Percentiles rank a stretch among this genome's conserved stretches.
These are phyloP conservation scores for Oscheius sp. DNA, from an alignment of 2,888 invertebrate genomes.

Conservation along the genomic window DNA sequence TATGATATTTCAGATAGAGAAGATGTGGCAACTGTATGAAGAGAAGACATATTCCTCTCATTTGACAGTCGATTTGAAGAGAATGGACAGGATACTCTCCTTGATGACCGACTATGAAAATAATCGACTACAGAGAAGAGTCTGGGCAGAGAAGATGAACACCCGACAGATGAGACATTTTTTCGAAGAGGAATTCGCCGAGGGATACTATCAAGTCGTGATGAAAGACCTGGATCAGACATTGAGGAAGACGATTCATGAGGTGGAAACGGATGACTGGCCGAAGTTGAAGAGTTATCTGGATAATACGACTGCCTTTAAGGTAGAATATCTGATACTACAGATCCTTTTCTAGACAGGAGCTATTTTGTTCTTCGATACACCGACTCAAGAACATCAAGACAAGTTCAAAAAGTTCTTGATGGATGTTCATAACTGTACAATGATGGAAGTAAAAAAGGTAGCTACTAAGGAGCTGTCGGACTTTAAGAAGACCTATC, in stretches of 20 bases:
- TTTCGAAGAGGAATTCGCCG: constrained; percentile 68
- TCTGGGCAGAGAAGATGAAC: constrained; percentile 70
- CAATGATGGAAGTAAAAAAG: constrained; percentile 56
- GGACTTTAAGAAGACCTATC: constrained; percentile 44
- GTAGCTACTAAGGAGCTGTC: constrained; percentile 51
- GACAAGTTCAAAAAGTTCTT: constrained; percentile 52
- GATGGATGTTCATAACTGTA: constrained; percentile 63
- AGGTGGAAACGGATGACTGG: constrained; percentile 57
- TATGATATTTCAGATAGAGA: constrained; percentile 41
- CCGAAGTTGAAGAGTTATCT: constrained; percentile 39
- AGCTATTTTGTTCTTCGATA: constrained; percentile 63
- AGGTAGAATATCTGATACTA: constrained; percentile 35
- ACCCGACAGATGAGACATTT: constrained; percentile 68
- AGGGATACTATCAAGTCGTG: constrained; percentile 65
- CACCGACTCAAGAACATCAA: constrained; percentile 42
- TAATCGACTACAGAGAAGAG: constrained; percentile 58
- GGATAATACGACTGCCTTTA: constrained; percentile 44
- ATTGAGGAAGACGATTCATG: constrained; percentile 58
- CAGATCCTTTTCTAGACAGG: constrained; percentile 52
- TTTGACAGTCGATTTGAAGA: constrained; percentile 54
- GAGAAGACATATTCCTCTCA: constrained; percentile 51
- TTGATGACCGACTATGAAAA: constrained; percentile 63
- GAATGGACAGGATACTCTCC: constrained; percentile 64
- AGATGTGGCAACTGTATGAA: constrained; percentile 56
- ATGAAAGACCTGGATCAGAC: constrained; percentile 62